Percentiles rank a stretch among this genome's conserved stretches.
These are phyloP conservation scores for Noctua comes DNA, from an alignment of 2,888 invertebrate genomes.

Conservation along the genomic window DNA sequence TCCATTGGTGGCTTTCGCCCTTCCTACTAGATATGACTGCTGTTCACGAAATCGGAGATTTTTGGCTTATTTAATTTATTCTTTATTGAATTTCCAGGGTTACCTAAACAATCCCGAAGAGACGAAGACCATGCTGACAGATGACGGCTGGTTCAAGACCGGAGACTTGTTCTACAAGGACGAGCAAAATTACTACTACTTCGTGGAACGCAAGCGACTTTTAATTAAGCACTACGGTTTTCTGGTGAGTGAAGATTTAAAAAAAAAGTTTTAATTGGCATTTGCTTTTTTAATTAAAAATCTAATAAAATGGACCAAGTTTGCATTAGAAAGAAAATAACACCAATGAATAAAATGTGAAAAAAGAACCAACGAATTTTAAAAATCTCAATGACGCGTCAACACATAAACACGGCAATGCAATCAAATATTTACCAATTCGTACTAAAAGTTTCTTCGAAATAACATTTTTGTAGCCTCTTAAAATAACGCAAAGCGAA, in stretches of 20 bases:
- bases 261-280: constrained; percentile 28
- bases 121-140: constrained; percentile 71
- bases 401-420: constrained; percentile 17
- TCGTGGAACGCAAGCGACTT: constrained; percentile 75
- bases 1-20: not conserved
- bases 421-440: constrained; percentile 17
- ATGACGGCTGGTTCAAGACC: constrained; percentile 77
- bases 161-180: constrained; percentile 77
- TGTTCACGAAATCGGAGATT: not conserved
- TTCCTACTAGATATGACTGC: no score
- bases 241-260: constrained; percentile 66
- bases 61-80: not conserved
- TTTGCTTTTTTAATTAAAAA: constrained; percentile 23
- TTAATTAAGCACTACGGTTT: constrained; percentile 75
- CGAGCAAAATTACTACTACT: constrained; percentile 72
- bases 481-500: constrained; percentile 53
- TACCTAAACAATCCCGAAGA: constrained; percentile 76
- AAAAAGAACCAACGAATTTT: constrained; percentile 5
- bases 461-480: constrained; percentile 40
- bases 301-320: not conserved
- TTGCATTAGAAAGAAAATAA: constrained; percentile 15
- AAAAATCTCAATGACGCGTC: constrained; percentile 12
- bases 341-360: constrained; percentile 2
- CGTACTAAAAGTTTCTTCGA: constrained; percentile 14
- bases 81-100: constrained; percentile 67